A percentile compares a stretch with the other conserved stretches of the same genome.
phyloP scores from a whole-genome alignment of 2,888 invertebrate genomes.

The Chymomyza amoena region DNA sequence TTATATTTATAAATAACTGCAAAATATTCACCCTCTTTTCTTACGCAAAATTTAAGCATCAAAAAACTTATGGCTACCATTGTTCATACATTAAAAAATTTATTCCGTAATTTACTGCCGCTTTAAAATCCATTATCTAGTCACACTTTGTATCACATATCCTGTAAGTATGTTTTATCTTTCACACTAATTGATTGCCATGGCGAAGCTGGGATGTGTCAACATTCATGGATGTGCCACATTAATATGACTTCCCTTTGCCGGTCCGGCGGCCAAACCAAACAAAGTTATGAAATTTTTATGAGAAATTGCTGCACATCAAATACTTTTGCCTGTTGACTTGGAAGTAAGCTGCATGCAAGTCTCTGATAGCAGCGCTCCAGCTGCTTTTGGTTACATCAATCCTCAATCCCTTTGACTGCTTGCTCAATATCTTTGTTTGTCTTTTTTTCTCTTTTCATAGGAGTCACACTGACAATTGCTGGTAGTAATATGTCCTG shows the following conservation, averaged over 20 bases:
- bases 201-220: neutral
- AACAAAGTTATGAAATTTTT: conserved; percentile 52
- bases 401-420: neutral
- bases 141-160: neutral
- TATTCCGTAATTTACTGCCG: neutral
- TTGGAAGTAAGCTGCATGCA: neutral
- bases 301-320: conserved; percentile 52
- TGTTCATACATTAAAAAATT: neutral
- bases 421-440: conserved; percentile 39
- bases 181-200: neutral
- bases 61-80: neutral
- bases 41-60: neutral
- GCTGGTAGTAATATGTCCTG: neutral
- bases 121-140: neutral
- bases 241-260: neutral
- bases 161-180: neutral
- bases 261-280: neutral
- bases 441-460: conserved; percentile 29
- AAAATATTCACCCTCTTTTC: neutral
- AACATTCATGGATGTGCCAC: neutral
- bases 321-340: conserved; percentile 34
- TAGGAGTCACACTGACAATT: neutral
- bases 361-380: neutral
- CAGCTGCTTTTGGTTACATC: neutral
- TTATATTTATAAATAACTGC: too few species aligned